Base-by-base conservation (phyloP, 2,113 vertebrate genomes). In the Takifugu flavidus region DNA sequence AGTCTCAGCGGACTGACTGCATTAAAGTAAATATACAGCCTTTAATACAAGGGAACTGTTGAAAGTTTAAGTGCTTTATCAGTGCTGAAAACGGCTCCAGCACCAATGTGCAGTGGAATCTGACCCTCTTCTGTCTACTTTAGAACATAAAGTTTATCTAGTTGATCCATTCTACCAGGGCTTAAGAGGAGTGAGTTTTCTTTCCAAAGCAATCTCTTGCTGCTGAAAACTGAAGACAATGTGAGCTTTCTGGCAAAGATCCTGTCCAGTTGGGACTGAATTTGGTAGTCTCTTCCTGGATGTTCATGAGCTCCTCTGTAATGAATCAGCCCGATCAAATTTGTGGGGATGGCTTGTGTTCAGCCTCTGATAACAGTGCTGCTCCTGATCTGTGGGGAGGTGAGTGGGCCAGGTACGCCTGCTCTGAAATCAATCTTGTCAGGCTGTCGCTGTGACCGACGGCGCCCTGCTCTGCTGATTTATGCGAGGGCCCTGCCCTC, bases 391-490 rank as follows among this genome's bases (percentile, higher is more conserved):
- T 25, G 25, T 28, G 28, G 14, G 51, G 25, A 34, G 25, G 46
- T 10, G 11, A 14, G 15, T 0, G 13, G 56, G 61, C 52, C 46
- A 50, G 44, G 56, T 56, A 28, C 31, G 46, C 53, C 53, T 65
- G 56, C 34, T 56, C 62, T 67, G 20, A 62, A 64, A 49, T 57
- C 70, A 53, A 54, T 59, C 34, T 60, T 49, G 67, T 76, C 70
- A 65, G 61, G 52, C 56, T 49, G 70, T 45, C 47, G 67, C 66
- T 44, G 45, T 27, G 66, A 53, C 25, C 0, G 49, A 64, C 71
- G 68, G 63, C 47, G 83, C 87, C 85, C 87, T 6, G 2, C 71
- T 78, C 53, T 10, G 61, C 69, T 83, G 80, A 89, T 91, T 89
- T 87, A 91, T 77, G 78, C 51, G 77, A 72, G 59, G 13, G 65